Percentiles rank a stretch among this genome's conserved stretches.
Conservation (phyloP, 2,888 invertebrate genomes). For the Drosophila maculinotata region DNA sequence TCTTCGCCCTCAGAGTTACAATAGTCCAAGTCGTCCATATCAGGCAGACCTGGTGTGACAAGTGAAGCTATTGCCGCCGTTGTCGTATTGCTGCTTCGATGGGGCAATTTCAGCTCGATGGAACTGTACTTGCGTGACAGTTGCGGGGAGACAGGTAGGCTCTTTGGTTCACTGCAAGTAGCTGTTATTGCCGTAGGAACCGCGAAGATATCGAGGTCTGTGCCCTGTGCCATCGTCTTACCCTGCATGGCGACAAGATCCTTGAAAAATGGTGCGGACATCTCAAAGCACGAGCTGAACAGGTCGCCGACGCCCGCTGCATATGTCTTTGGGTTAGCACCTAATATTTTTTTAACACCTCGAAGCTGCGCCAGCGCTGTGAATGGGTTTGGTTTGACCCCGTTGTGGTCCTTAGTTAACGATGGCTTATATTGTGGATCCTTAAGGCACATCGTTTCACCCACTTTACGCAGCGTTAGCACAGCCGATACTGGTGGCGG, state of each 20-base stretch:
- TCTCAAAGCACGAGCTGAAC: slow-evolving; percentile 92
- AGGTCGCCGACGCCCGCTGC: slow-evolving; percentile 86
- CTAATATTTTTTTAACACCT: slow-evolving; percentile 93
- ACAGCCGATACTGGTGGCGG: slow-evolving; percentile 84
- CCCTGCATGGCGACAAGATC: slow-evolving; percentile 83
- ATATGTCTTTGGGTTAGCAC: slow-evolving; percentile 87
- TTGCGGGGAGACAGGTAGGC: slow-evolving; percentile 86
- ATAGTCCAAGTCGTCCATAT: slow-evolving; percentile 79
- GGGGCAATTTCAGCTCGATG: slow-evolving; percentile 80
- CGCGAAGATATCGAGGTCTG: slow-evolving; percentile 11
- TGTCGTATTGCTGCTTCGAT: slow-evolving; percentile 53
- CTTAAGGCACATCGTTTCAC: slow-evolving; percentile 93
- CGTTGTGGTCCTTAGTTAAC: slow-evolving; percentile 84
- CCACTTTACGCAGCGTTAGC: slow-evolving; percentile 88
- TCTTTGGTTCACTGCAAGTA: slow-evolving; percentile 84
- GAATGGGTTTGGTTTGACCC: slow-evolving; percentile 89
- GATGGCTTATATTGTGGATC: slow-evolving; percentile 92
- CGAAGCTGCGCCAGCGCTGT: slow-evolving; percentile 91
- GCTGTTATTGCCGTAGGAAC: slow-evolving; percentile 13
- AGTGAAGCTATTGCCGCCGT: slow-evolving; percentile 37
- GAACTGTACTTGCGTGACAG: slow-evolving; percentile 84
- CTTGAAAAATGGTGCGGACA: slow-evolving; percentile 89
- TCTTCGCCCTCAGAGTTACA: slow-evolving; percentile 81
- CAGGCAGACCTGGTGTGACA: slow-evolving; percentile 37
- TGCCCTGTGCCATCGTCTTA: slow-evolving; percentile 44